A percentile compares a stretch with the other conserved stretches of the same genome.
phyloP scores from a whole-genome alignment of 2,888 invertebrate genomes.

The Thecophora atra region DNA sequence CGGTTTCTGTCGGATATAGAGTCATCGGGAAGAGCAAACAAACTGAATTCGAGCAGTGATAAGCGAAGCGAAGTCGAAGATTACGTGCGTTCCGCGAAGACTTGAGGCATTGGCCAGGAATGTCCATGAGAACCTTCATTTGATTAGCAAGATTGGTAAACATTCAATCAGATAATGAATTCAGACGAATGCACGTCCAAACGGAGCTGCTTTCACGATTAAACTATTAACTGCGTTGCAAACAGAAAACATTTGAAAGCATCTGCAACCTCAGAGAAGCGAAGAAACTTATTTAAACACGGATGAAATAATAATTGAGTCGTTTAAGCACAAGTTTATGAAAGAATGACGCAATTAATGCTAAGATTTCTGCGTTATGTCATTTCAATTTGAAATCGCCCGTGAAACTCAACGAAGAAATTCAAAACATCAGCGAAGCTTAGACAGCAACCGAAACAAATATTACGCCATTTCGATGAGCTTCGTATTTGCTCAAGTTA shows the following conservation, averaged over 20 bases:
- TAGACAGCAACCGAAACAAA: not conserved
- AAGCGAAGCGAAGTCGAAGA: not conserved
- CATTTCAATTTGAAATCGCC: too few relatives aligned
- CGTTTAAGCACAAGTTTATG: too few relatives aligned
- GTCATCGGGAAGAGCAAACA: constrained; percentile 22
- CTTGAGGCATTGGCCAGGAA: constrained; percentile 8
- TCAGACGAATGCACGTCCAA: not conserved
- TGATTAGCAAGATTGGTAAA: not conserved
- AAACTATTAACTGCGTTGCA: not conserved
- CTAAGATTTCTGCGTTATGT: too few relatives aligned
- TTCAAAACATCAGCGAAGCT: too few relatives aligned
- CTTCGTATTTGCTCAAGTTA: constrained; percentile 28
- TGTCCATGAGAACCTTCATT: constrained; percentile 15
- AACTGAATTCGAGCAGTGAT: constrained; percentile 28
- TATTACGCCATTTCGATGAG: constrained; percentile 22
- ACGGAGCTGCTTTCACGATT: not conserved
- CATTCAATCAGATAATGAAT: too few relatives aligned
- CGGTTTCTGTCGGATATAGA: constrained; percentile 12
- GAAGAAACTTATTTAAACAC: too few relatives aligned
- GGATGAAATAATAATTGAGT: too few relatives aligned
- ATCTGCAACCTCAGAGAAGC: too few relatives aligned
- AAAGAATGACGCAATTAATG: too few relatives aligned
- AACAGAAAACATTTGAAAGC: too few relatives aligned
- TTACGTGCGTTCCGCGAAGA: constrained; percentile 1
- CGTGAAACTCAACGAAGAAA: too few relatives aligned